Evolutionary conservation across 92 coral and sea anemone genomes (phyloP).

Genomic region (Siderastrea radians): DNA sequence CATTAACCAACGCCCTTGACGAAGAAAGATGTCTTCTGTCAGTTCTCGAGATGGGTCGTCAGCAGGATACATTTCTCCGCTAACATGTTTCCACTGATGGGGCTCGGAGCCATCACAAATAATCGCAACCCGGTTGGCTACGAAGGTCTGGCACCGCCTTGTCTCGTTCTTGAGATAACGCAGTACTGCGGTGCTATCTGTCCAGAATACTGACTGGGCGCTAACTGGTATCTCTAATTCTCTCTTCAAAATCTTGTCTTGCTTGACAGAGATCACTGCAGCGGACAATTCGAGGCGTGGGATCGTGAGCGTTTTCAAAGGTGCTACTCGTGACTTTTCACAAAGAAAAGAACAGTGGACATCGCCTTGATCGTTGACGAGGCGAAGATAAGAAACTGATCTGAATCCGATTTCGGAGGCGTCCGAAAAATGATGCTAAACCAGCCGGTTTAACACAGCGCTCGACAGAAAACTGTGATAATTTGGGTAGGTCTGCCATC

Average conservation of each 20-base stretch:
- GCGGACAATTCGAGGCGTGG: slow-evolving; percentile 22
- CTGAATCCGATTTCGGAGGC: slow-evolving; percentile 31
- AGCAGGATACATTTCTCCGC: slow-evolving; percentile 28
- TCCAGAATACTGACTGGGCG: too few species aligned
- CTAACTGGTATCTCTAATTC: slow-evolving; percentile 2
- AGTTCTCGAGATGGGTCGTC: slow-evolving; percentile 33
- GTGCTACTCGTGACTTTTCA: slow-evolving; percentile 38
- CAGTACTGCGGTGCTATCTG: too few species aligned
- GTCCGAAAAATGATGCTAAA: slow-evolving; percentile 27
- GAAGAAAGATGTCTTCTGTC: slow-evolving; percentile 11
- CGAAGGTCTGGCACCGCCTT: slow-evolving; percentile 41
- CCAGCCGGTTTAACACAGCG: slow-evolving; percentile 2
- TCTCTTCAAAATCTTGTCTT: neutral
- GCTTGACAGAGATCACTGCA: slow-evolving; percentile 14
- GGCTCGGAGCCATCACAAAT: slow-evolving; percentile 28
- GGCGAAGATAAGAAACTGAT: slow-evolving; percentile 13
- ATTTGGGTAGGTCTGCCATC: slow-evolving; percentile 10
- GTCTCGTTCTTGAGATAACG: too few species aligned
- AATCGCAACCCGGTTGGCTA: slow-evolving; percentile 35
- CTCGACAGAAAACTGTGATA: slow-evolving; percentile 1
- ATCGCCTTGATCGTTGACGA: neutral
- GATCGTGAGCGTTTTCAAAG: slow-evolving; percentile 27
- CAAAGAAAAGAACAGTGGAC: slow-evolving; percentile 18
- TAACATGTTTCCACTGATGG: slow-evolving; percentile 18
- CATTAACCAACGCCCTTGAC: slow-evolving; percentile 23